Base-by-base conservation (phyloP, 1,140 invertebrate genomes). In the Caenorhabditis remanei region DNA sequence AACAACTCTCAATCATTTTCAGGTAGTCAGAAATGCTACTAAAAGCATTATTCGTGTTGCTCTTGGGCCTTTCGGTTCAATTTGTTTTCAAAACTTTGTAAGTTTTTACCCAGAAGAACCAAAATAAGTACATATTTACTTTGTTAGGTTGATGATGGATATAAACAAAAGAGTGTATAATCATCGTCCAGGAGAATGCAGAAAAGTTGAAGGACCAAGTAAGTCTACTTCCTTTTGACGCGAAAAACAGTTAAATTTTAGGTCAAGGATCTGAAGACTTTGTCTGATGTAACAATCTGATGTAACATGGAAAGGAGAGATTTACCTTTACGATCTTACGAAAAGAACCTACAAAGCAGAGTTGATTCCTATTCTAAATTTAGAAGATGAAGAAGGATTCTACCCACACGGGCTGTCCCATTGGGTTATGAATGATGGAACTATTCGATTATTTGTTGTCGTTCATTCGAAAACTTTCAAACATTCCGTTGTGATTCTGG, bases 161-260 rank as follows among this genome's bases (percentile, higher is more conserved):
- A 75, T 56, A 50, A 87, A 84, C 56, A 87, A 87, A 32, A n/a
- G 87, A 65, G 87, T 85, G 13, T 87, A 87, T n/a, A 87, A 84
- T 41, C 87, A 87, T 61, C 40, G 85, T 19, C 87, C 87, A 2
- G 87, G 87, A 43, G 85, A 85, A 14, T 87, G 87, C 24, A 11
- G 87, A 55, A 71, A 40, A 13, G 24, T 87, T 19, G 85, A 85
- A 41, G 63, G 63, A 41, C 46, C 85, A 8, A 63, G 83, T 87
- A 41, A 24, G 32, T 32, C 41, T 8, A 46, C 40, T 21, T 11
- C 11, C 40, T 46, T 43, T 43, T 21, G 56, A 19, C 32, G 7
- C 40, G 55, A 50, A 9, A 46, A 75, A 53, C 21, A 32, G 14
- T 21, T 40, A 8, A 55, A 46, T 82, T 56, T 40, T 40, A 86